Evolutionary conservation across 1,140 invertebrate species (phyloP).

Genomic region (Drosophila hydei): DNA sequence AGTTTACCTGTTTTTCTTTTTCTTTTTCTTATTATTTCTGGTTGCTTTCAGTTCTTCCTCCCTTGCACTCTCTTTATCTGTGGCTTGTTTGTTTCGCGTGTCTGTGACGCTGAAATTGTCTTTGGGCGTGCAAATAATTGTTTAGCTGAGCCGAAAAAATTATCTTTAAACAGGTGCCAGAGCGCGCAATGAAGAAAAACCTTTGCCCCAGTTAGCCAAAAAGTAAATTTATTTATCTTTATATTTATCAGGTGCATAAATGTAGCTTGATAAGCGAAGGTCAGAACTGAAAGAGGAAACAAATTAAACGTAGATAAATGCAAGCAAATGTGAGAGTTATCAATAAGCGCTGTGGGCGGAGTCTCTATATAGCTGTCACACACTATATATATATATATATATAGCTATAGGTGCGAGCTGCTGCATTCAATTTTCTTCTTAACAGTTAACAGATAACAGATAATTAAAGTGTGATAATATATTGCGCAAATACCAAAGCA

Average conservation of each 20-base stretch:
- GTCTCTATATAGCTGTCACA: neutral
- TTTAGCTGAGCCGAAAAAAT: conserved; percentile 40
- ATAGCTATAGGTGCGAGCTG: neutral
- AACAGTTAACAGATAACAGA: conserved; percentile 51
- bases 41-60: neutral
- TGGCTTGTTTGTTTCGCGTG: conserved; percentile 49
- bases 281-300: neutral
- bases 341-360: neutral
- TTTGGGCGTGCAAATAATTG: conserved; percentile 44
- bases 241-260: neutral
- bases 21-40: neutral
- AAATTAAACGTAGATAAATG: neutral
- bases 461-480: conserved; percentile 50
- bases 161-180: conserved; percentile 67
- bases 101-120: conserved; percentile 20
- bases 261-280: neutral
- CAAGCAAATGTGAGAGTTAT: neutral
- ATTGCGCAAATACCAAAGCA: conserved; percentile 44
- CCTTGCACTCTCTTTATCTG: conserved; percentile 9
- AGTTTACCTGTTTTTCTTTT: neutral
- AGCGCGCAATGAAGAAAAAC: conserved; percentile 5
- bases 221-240: neutral
- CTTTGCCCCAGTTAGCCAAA: conserved; percentile 48
- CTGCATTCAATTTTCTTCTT: conserved; percentile 21
- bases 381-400: neutral